A percentile compares a stretch with the other conserved stretches of the same genome.
Evolutionary conservation across 1,140 invertebrate genomes (phyloP).

Genomic region (Armadillidium nasatum): DNA sequence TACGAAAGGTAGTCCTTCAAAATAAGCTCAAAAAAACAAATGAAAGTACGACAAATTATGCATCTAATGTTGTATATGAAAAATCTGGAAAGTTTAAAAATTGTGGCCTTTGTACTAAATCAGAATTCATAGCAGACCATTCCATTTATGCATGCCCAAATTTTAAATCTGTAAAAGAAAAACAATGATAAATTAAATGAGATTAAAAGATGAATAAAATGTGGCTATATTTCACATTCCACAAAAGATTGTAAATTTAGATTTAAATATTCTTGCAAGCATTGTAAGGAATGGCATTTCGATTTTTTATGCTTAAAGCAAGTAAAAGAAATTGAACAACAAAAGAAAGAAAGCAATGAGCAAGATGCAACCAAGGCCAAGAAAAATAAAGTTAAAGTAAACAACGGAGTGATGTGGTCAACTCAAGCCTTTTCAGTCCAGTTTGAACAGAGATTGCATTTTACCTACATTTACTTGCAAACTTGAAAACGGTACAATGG

Average conservation of each 20-base stretch:
- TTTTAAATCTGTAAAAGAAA: background rate
- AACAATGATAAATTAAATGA: background rate
- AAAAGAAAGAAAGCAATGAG: no score
- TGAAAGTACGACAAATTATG: background rate
- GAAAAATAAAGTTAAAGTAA: background rate
- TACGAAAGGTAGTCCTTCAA: background rate
- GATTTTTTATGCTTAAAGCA: background rate
- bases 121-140: background rate
- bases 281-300: background rate
- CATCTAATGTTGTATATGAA: background rate
- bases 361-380: background rate
- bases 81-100: background rate
- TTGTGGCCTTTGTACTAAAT: background rate
- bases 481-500: background rate
- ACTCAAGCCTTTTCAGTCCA: background rate
- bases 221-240: background rate
- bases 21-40: background rate
- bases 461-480: constrained; percentile 1
- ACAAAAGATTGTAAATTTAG: constrained; percentile 2
- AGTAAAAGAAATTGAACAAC: background rate
- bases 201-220: background rate
- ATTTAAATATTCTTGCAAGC: background rate
- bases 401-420: background rate
- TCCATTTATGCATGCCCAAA: background rate
- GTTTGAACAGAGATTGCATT: background rate